These are phyloP conservation scores for Megaceryle torquata DNA, from an alignment of 2,113 vertebrate species.

Conservation along the genomic window DNA sequence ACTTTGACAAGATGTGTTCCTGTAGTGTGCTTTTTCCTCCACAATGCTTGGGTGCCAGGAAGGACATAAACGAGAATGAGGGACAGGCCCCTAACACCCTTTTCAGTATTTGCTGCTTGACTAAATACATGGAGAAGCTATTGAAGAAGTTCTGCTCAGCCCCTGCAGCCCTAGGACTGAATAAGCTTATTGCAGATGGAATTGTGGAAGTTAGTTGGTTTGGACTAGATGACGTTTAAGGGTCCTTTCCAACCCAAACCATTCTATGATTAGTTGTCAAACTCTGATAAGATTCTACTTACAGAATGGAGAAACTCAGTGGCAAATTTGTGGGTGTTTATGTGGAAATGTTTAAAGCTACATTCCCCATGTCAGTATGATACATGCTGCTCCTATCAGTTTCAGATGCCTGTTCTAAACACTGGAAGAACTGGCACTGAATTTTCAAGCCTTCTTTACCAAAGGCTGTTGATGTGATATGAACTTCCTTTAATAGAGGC, in stretches of 20 bases:
- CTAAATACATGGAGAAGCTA: neutral
- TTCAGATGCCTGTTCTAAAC: neutral
- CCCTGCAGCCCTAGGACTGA: neutral
- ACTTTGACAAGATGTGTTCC: neutral
- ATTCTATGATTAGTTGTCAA: neutral
- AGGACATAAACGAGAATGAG: neutral
- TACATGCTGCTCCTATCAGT: neutral
- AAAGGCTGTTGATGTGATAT: neutral
- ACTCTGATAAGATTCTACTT: neutral
- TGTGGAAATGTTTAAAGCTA: neutral
- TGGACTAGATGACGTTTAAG: no score
- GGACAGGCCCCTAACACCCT: neutral
- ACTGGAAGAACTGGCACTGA: neutral
- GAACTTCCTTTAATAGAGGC: neutral
- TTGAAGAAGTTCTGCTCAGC: neutral
- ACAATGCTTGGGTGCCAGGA: neutral
- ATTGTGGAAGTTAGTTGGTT: neutral
- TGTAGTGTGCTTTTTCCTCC: neutral
- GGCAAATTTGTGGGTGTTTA: neutral
- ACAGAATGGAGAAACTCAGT: neutral
- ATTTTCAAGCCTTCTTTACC: neutral
- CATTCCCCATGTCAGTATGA: neutral
- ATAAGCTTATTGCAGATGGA: neutral
- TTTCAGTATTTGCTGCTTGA: slow-evolving; percentile 14
- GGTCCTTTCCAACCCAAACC: no score